These are phyloP conservation scores for Boleophthalmus pectinirostris DNA, from an alignment of 2,113 vertebrate species.

Conservation along the genomic window DNA sequence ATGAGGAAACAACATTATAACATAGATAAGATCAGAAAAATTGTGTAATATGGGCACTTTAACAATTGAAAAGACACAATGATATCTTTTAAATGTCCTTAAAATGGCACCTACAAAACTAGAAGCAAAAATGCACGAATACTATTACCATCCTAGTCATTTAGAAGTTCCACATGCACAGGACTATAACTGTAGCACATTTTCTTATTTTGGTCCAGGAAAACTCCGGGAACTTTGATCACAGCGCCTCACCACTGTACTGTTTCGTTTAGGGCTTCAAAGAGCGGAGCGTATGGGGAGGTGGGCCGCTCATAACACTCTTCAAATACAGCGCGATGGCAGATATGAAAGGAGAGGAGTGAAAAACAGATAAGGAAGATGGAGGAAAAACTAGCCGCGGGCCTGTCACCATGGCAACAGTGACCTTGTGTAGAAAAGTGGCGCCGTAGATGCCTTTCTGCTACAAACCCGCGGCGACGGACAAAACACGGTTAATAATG, in stretches of 20 bases:
- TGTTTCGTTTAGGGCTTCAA: conserved; percentile 60
- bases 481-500: conserved; percentile 24
- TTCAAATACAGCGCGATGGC: conserved; percentile 66
- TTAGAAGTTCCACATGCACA: background rate
- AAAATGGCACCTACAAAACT: too few relatives aligned
- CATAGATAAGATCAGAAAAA: too few relatives aligned
- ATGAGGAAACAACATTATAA: too few relatives aligned
- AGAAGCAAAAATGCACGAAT: too few relatives aligned
- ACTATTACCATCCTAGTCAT: background rate
- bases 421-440: conserved; percentile 70
- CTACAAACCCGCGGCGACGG: conserved; percentile 32
- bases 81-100: too few relatives aligned
- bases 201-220: background rate
- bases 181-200: background rate
- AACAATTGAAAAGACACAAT: too few relatives aligned
- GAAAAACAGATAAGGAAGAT: conserved; percentile 64
- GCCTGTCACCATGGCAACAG: conserved; percentile 74
- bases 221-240: conserved; percentile 9
- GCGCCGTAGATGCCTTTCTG: conserved; percentile 59
- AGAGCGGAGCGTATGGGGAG: conserved; percentile 34
- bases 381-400: conserved; percentile 69
- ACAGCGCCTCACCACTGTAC: conserved; percentile 51
- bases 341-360: conserved; percentile 59
- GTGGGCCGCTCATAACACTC: conserved; percentile 30
- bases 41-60: too few relatives aligned